Percentiles rank a stretch among this genome's conserved stretches.
These are phyloP conservation scores for Naso thynnoides DNA, from an alignment of 2,797 vertebrate species.

Conservation along the genomic window DNA sequence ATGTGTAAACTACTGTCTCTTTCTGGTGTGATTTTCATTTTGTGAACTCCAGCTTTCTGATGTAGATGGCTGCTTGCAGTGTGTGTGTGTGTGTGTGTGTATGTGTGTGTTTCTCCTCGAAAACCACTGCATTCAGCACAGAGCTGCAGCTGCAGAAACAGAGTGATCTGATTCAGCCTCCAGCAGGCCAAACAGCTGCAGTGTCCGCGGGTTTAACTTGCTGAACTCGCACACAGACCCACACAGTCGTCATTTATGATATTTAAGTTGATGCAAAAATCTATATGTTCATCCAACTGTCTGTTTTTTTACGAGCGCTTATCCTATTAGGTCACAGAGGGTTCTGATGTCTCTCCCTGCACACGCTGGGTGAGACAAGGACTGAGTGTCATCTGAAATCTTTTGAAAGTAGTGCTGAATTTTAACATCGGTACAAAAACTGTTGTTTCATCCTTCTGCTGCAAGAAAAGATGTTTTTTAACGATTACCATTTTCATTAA, in stretches of 20 bases:
- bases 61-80: neutral
- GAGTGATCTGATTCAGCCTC: slow-evolving; percentile 57
- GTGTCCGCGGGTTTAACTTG: slow-evolving; percentile 41
- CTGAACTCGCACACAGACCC: slow-evolving; percentile 39
- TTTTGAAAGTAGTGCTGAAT: neutral
- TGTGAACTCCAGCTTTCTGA: neutral
- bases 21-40: neutral
- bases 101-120: slow-evolving; percentile 4
- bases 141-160: slow-evolving; percentile 62
- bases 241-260: slow-evolving; percentile 45
- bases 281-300: slow-evolving; percentile 24
- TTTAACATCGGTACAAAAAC: neutral
- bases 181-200: slow-evolving; percentile 65
- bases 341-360: neutral
- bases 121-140: slow-evolving; percentile 56
- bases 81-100: neutral
- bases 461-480: neutral
- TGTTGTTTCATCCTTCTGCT: neutral
- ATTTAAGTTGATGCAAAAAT: slow-evolving; percentile 34
- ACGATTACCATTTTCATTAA: neutral
- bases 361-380: neutral
- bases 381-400: neutral
- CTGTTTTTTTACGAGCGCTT: slow-evolving; percentile 1
- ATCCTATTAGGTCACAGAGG: neutral
- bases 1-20: neutral